Evolutionary conservation across 2,113 vertebrate species (phyloP), one percentile per base, ranked within the genome.

Genomic region (Furnarius figulus): DNA sequence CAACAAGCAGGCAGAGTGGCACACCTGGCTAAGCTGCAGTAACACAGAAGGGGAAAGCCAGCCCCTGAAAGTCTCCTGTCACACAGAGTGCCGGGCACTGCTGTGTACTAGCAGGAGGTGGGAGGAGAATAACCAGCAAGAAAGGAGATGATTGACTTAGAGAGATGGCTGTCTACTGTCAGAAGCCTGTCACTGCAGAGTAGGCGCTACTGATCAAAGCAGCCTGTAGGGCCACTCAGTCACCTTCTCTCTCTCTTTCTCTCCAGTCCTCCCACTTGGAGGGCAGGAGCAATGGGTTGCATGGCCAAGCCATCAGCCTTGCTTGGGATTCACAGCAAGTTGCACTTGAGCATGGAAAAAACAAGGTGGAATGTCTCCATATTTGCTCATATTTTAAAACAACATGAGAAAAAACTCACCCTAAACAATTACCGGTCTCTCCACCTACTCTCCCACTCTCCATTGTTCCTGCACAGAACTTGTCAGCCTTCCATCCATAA

Each of bases 381-480:
- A 93, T 86, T 97, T 85, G 61, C 76, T 97, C 84, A 3, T 71
- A 85, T 91, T 94, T 96, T 92, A 81, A 97, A 95, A 91, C 82
- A 96, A 81, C 20, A 49, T 76, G 79, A 65, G 90, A 88, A 95
- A 95, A 95, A 90, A 17, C 31, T 79, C 91, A 96, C 94, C 86
- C 93, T 96, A 85, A 89, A 97, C 91, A 97, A 96, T 95, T 96
- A 92, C 94, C 22, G 6, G 86, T 93, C 90, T 96, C 81, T 87
- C 88, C 90, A 93, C 71, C 93, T 93, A 87, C 95, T 95, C 95
- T 89, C 68, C 75, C 76, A 89, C 93, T 96, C 82, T 81, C 85
- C 89, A 93, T 97, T 96, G 96, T 95, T 96, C 91, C 76, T 84
- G 87, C 76, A 84, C 55, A 91, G 93, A 97, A 96, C 85, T 97